phyloP scores from a whole-genome alignment of 2,113 vertebrate species.

The Muscicapa adusta region DNA sequence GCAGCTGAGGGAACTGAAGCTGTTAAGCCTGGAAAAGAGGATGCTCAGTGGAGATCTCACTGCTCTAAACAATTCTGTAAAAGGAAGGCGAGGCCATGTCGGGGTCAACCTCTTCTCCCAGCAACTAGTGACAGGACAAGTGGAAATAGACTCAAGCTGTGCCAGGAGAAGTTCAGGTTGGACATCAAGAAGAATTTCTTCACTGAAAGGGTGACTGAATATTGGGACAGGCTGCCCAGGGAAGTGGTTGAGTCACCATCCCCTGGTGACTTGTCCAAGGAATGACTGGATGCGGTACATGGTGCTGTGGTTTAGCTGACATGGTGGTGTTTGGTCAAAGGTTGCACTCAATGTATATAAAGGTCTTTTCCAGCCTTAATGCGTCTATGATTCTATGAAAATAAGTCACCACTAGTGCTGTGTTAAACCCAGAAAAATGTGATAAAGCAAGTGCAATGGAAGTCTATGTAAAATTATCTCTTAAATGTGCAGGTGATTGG shows the following conservation, averaged over 20 bases:
- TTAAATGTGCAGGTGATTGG: background rate
- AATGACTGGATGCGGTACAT: too few species aligned
- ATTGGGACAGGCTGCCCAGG: background rate
- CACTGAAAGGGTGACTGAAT: background rate
- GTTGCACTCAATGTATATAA: fast-evolving
- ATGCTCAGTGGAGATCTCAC: background rate
- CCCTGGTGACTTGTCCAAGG: background rate
- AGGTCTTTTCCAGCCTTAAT: background rate
- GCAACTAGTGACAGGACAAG: background rate
- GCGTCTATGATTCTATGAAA: background rate
- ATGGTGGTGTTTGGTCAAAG: fast-evolving
- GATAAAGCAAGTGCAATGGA: background rate
- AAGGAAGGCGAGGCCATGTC: fast-evolving
- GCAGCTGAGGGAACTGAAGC: fast-evolving
- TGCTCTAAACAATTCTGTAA: background rate
- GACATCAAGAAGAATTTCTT: too few species aligned
- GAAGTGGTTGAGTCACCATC: too few species aligned
- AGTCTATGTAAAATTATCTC: background rate
- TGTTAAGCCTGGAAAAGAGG: background rate
- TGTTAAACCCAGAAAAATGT: background rate
- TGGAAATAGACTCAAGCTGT: background rate
- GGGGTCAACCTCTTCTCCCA: background rate
- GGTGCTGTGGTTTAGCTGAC: background rate
- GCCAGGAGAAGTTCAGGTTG: too few species aligned
- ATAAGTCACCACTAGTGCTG: background rate